phyloP scores from a whole-genome alignment of 2,888 invertebrate species.

The Sarcophaga caerulescens region DNA sequence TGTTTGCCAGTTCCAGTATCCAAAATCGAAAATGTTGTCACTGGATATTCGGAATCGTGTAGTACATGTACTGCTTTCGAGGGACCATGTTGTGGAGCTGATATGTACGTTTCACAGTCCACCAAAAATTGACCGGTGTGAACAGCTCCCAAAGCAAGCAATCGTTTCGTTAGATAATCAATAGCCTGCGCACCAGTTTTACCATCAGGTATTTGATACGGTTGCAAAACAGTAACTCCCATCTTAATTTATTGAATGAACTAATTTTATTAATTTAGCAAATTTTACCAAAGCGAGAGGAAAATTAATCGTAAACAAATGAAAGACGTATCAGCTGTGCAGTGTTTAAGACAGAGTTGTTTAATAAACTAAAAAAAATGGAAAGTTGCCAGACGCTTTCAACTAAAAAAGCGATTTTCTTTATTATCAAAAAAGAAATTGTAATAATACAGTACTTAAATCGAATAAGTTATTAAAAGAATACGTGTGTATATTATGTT shows the following conservation, averaged over 20 bases:
- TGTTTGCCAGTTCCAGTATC: conserved; percentile 91
- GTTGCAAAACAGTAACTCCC: conserved; percentile 85
- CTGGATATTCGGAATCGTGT: conserved; percentile 97
- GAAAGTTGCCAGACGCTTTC: neutral
- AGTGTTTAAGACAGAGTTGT: neutral
- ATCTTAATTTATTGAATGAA: conserved; percentile 65
- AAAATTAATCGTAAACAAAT: conserved; percentile 22
- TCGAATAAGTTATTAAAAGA: no score
- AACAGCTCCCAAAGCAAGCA: conserved; percentile 90
- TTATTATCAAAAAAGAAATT: no score
- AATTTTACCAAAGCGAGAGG: neutral
- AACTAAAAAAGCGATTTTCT: neutral
- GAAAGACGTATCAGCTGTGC: conserved; percentile 5
- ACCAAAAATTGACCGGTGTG: conserved; percentile 95
- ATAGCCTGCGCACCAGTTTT: conserved; percentile 95
- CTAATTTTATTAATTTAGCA: neutral
- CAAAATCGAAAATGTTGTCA: conserved; percentile 94
- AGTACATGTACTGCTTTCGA: conserved; percentile 94
- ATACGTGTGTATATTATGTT: no score
- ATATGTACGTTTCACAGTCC: conserved; percentile 96
- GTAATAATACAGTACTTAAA: no score
- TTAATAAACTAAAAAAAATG: neutral
- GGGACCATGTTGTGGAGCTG: conserved; percentile 86
- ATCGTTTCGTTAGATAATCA: conserved; percentile 91
- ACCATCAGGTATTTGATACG: conserved; percentile 93